Evolutionary conservation across 2,888 invertebrate species (phyloP), one percentile per base, ranked within the genome.

Genomic region (Melinaea marsaeus): DNA sequence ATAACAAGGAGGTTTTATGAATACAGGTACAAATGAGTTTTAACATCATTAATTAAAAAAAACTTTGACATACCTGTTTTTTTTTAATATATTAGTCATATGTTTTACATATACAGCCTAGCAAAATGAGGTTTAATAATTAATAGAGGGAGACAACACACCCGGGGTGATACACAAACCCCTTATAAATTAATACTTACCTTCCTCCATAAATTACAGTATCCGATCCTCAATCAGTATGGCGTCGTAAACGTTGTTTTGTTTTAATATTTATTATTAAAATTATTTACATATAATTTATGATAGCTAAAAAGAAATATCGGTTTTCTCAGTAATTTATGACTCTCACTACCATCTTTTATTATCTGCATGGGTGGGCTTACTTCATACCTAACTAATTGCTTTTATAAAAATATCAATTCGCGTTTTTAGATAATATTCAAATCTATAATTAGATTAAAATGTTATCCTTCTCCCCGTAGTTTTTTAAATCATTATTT

Each of bases 301-400:
- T 75, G 76, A 79, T 77, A 76, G 75, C 75, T 68, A 65, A 62
- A 70, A 72, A 74, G 79, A 79, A 77, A 79, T 83, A 85, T 85
- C 79, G 76, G 79, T 78, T 81, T 84, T 79, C 81, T 81, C 80
- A 70, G 71, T 84, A 83, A 88, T 86, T 88, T 88, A 88, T 84
- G 79, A 75, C 72, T 79, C 75, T 77, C 78, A 77, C 70, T 71
- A 71, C 72, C 78, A 70, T 66, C 70, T 83, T 85, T 83, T 82
- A 83, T 83, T 80, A 77, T 83, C 74, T 67, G 70, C 78, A 74
- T 81, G 86, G 86, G 87, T 87, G 88, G 88, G 76, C 86, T 74
- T 71, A 76, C 48, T 48, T 48, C 4, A 48, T 48, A 48, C 48
- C 48, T 13, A 48, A 46, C 46, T 11, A n/a, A 22, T n/a, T 48